Percentiles rank a stretch among this genome's conserved stretches.
phyloP scores from a whole-genome alignment of 1,140 invertebrate genomes.

The Sitobion miscanthi region DNA sequence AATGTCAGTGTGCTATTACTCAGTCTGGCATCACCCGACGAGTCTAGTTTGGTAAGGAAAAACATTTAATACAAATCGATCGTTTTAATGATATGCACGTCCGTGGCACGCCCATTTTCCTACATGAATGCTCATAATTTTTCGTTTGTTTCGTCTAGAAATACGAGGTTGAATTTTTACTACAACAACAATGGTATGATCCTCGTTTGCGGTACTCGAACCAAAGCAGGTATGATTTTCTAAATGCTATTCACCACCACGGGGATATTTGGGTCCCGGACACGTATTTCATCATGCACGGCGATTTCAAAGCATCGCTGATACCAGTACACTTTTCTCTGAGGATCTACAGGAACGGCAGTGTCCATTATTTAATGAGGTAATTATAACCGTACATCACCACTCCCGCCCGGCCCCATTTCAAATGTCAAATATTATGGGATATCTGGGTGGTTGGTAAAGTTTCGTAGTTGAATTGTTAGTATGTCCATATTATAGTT shows the following conservation, averaged over 20 bases:
- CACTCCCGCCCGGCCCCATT: not conserved
- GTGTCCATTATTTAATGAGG: constrained; percentile 91
- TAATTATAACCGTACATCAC: constrained; percentile 62
- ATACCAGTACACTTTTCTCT: constrained; percentile 90
- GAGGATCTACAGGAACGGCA: constrained; percentile 88
- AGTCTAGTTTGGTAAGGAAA: constrained; percentile 88
- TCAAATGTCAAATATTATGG: not conserved
- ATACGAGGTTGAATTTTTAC: constrained; percentile 92
- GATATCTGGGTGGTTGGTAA: not conserved
- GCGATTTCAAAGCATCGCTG: constrained; percentile 89
- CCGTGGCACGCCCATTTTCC: not conserved
- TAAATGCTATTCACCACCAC: constrained; percentile 90
- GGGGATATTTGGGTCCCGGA: constrained; percentile 90
- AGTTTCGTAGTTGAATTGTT: not conserved
- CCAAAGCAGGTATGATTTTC: constrained; percentile 80
- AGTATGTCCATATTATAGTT: not conserved
- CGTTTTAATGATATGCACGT: not conserved
- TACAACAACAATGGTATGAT: constrained; percentile 91
- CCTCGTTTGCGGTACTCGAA: constrained; percentile 84
- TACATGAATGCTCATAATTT: not conserved
- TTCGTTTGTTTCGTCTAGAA: constrained; percentile 69
- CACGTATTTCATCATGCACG: constrained; percentile 94
- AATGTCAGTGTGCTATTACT: constrained; percentile 91
- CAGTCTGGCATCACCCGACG: constrained; percentile 91
- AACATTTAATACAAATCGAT: not conserved